Conservation (phyloP, 2,113 vertebrate species). For the Tauraco erythrolophus region DNA sequence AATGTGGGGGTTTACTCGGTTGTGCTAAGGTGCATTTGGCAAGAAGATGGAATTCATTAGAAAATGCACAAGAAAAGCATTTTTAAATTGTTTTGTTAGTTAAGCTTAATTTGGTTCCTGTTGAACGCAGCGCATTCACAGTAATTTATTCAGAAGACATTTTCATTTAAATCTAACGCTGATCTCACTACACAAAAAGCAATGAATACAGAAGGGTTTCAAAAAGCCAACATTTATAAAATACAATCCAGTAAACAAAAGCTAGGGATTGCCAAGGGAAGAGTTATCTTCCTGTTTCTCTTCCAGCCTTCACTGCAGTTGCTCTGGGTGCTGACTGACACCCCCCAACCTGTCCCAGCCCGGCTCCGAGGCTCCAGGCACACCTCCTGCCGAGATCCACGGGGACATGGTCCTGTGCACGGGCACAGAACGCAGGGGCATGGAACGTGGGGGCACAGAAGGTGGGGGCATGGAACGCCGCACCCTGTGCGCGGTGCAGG, state of each 20-base stretch:
- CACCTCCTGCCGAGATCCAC: too few species aligned
- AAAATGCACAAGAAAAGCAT: slow-evolving; percentile 8
- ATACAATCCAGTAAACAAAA: background rate
- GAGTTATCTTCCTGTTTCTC: background rate
- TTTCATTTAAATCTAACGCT: slow-evolving; percentile 37
- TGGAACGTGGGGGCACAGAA: too few species aligned
- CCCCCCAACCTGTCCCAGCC: background rate
- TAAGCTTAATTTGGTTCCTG: slow-evolving; percentile 28
- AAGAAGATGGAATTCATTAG: background rate
- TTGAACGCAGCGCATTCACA: background rate
- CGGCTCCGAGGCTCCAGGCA: too few species aligned
- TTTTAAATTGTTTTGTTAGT: slow-evolving; percentile 32
- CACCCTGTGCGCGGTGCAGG: too few species aligned
- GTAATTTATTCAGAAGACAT: slow-evolving; percentile 12
- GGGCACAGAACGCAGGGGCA: too few species aligned
- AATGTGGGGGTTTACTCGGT: background rate
- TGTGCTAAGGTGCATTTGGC: background rate
- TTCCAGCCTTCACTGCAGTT: background rate
- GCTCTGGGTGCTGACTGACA: background rate
- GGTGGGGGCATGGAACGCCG: too few species aligned
- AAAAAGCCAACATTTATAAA: background rate
- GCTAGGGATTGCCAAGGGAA: background rate
- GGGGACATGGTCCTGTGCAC: too few species aligned
- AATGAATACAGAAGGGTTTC: background rate
- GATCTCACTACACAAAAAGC: background rate